Percentiles rank a stretch among this genome's conserved stretches.
Evolutionary conservation across 1,140 invertebrate genomes (phyloP).

Genomic region (Trichoplusia ni): DNA sequence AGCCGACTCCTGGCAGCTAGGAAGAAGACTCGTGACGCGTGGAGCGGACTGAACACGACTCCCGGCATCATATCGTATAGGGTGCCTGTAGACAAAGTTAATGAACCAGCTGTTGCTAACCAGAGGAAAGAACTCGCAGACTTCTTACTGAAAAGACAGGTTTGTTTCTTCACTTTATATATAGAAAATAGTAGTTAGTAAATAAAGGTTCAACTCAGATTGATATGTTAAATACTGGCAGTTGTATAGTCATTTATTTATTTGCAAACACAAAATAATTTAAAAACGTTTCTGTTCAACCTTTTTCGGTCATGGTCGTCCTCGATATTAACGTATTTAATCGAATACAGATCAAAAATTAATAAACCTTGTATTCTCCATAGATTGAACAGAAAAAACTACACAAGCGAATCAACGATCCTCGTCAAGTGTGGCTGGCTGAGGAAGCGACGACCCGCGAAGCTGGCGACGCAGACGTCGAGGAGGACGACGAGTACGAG

Average conservation of each 20-base stretch:
- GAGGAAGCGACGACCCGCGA: constrained; percentile 32
- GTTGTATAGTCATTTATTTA: too few species aligned
- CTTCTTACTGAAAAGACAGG: constrained; percentile 71
- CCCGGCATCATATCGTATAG: constrained; percentile 61
- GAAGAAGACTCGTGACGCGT: constrained; percentile 80
- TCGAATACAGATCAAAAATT: too few species aligned
- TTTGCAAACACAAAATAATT: too few species aligned
- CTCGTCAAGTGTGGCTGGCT: constrained; percentile 27
- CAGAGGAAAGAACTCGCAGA: constrained; percentile 67
- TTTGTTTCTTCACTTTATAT: constrained; percentile 30
- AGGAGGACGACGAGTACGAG: constrained; percentile 41
- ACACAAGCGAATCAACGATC: constrained; percentile 46
- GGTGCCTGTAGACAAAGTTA: constrained; percentile 10
- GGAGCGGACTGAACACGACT: constrained; percentile 58
- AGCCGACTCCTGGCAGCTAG: constrained; percentile 75
- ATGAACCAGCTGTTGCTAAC: constrained; percentile 44
- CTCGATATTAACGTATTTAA: too few species aligned
- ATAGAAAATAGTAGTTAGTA: too few species aligned
- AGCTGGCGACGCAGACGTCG: constrained; percentile 32
- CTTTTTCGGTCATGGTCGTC: too few species aligned
- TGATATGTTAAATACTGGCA: too few species aligned
- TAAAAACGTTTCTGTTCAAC: too few species aligned
- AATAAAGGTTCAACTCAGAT: too few species aligned
- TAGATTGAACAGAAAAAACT: constrained; percentile 66
- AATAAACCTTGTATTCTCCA: constrained; percentile 27